A percentile compares a stretch with the other conserved stretches of the same genome.
These are phyloP conservation scores for Coptotermes formosanus DNA, from an alignment of 1,140 invertebrate genomes.

Conservation along the genomic window DNA sequence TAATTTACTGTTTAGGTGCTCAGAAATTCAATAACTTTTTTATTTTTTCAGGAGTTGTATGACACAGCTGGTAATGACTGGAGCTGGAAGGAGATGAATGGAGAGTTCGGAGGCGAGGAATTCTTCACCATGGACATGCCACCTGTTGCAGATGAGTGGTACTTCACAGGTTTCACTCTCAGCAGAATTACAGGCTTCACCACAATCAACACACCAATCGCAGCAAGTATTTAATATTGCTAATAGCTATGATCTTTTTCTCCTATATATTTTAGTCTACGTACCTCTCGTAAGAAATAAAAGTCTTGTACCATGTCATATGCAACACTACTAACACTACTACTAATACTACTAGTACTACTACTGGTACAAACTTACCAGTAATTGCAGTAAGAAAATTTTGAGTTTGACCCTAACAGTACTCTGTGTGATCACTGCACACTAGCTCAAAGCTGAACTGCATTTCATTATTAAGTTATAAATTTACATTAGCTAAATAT, in stretches of 20 bases:
- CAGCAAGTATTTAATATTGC: conserved; percentile 41
- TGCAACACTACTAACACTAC: too few species aligned
- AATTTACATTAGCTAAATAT: too few species aligned
- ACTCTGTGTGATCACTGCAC: too few species aligned
- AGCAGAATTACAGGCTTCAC: conserved; percentile 49
- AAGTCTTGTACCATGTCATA: too few species aligned
- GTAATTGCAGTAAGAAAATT: too few species aligned
- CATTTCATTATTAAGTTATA: too few species aligned
- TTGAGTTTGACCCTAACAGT: too few species aligned
- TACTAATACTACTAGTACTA: too few species aligned
- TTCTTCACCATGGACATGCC: conserved; percentile 46
- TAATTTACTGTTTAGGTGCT: neutral
- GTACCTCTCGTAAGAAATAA: too few species aligned
- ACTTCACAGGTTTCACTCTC: conserved; percentile 51
- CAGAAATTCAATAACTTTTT: neutral
- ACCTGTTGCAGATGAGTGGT: conserved; percentile 47
- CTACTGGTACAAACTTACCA: too few species aligned
- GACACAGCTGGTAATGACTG: conserved; percentile 50
- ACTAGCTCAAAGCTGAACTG: too few species aligned
- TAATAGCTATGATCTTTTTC: neutral
- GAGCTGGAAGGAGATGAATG: conserved; percentile 50
- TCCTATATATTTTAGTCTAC: neutral
- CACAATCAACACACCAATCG: conserved; percentile 43
- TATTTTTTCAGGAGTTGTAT: conserved; percentile 44
- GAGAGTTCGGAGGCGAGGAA: conserved; percentile 49